Conservation (phyloP, 2,888 invertebrate species). For the Yponomeuta plumbellus region DNA sequence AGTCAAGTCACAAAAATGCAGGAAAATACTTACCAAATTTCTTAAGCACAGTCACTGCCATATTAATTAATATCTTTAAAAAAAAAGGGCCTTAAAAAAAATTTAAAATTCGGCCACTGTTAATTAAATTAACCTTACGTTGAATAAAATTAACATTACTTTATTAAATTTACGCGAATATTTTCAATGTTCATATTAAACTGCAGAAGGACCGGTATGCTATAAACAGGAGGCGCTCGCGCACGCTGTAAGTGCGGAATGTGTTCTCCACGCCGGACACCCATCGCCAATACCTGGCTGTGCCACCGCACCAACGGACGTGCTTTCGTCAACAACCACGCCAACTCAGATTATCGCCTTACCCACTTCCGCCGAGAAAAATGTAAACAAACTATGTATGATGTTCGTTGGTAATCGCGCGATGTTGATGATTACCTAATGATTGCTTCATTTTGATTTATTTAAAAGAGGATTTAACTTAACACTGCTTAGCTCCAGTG, state of each 20-base stretch:
- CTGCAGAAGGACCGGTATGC: background rate
- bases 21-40: constrained; percentile 50
- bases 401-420: background rate
- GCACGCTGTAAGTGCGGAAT: background rate
- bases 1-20: background rate
- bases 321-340: constrained; percentile 2
- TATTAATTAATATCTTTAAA: constrained; percentile 30
- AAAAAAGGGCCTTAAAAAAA: background rate
- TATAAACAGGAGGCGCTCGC: background rate
- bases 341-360: background rate
- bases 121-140: background rate
- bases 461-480: background rate
- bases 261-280: background rate
- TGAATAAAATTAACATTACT: too few species aligned
- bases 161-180: background rate
- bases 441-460: background rate
- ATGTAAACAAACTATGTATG: background rate
- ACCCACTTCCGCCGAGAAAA: background rate
- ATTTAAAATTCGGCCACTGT: background rate
- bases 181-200: background rate
- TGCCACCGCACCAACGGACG: background rate
- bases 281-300: background rate
- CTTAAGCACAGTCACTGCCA: constrained; percentile 60
- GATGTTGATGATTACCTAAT: background rate
- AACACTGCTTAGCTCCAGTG: too few species aligned